A percentile compares a stretch with the other conserved stretches of the same genome.
phyloP scores from a whole-genome alignment of 2,113 vertebrate species.

The Saguinus imperator region DNA sequence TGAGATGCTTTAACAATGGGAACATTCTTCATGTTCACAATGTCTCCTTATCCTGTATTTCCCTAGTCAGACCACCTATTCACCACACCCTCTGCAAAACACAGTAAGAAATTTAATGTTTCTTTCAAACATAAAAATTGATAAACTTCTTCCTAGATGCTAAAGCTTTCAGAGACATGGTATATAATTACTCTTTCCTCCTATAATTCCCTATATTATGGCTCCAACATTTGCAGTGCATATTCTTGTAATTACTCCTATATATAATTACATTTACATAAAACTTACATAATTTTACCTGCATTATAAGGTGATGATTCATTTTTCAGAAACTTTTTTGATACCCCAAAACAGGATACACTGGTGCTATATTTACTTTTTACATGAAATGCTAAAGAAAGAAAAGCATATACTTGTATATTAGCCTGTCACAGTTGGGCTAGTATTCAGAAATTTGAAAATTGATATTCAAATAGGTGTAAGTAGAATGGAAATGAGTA shows the following conservation, averaged over 20 bases:
- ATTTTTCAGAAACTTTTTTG: slow-evolving; percentile 30
- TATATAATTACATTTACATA: slow-evolving; percentile 49
- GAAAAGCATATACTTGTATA: neutral
- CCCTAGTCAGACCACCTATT: neutral
- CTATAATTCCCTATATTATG: neutral
- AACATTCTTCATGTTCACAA: neutral
- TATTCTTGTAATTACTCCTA: neutral
- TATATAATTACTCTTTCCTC: slow-evolving; percentile 44
- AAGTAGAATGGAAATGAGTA: neutral
- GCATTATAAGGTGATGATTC: neutral
- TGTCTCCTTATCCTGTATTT: neutral
- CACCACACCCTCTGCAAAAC: neutral
- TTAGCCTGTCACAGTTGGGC: neutral
- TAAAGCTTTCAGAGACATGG: neutral
- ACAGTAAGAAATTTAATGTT: neutral
- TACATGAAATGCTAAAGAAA: neutral
- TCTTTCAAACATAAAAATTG: neutral
- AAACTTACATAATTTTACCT: slow-evolving; percentile 52
- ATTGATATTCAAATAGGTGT: neutral
- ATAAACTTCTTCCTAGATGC: slow-evolving; percentile 2
- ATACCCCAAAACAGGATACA: neutral
- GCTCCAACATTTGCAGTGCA: neutral
- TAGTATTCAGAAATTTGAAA: neutral
- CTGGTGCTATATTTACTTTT: neutral
- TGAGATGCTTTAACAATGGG: neutral